Evolutionary conservation across 2,888 invertebrate genomes (phyloP).

Genomic region (Ptilodon capucinus): DNA sequence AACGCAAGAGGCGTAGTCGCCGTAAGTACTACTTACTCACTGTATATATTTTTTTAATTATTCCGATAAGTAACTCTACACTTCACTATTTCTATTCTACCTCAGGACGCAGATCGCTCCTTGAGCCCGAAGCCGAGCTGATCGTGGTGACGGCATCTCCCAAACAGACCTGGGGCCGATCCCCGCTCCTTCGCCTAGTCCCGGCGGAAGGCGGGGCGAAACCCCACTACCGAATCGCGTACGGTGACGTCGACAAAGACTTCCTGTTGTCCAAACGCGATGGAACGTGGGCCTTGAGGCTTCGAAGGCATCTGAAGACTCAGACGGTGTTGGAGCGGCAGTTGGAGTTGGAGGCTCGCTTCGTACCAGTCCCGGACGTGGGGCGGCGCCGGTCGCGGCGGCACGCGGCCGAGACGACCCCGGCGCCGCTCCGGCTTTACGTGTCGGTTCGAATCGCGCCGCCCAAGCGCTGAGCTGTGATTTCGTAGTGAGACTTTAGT

Average conservation of each 20-base stretch:
- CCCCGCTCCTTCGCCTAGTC: slow-evolving; percentile 62
- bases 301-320: slow-evolving; percentile 55
- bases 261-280: slow-evolving; percentile 66
- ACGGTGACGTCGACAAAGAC: slow-evolving; percentile 55
- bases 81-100: background rate
- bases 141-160: slow-evolving; percentile 58
- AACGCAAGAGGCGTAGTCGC: slow-evolving; percentile 64
- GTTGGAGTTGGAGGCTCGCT: slow-evolving; percentile 69
- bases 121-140: slow-evolving; percentile 67
- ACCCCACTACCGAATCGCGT: slow-evolving; percentile 67
- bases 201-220: slow-evolving; percentile 61
- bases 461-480: slow-evolving; percentile 30
- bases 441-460: slow-evolving; percentile 62
- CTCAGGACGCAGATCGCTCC: slow-evolving; percentile 64
- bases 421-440: slow-evolving; percentile 66
- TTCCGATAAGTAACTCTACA: too few relatives aligned
- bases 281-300: slow-evolving; percentile 65
- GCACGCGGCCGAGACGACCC: slow-evolving; percentile 30
- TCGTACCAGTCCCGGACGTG: slow-evolving; percentile 47
- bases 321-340: slow-evolving; percentile 48
- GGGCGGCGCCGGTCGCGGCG: slow-evolving; percentile 24
- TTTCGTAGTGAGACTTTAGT: background rate
- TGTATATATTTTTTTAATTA: too few relatives aligned
- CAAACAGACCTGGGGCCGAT: slow-evolving; percentile 67
- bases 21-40: slow-evolving; percentile 56